A percentile compares a stretch with the other conserved stretches of the same genome.
Evolutionary conservation across 2,888 invertebrate genomes (phyloP).

Genomic region (Agapostemon virescens): DNA sequence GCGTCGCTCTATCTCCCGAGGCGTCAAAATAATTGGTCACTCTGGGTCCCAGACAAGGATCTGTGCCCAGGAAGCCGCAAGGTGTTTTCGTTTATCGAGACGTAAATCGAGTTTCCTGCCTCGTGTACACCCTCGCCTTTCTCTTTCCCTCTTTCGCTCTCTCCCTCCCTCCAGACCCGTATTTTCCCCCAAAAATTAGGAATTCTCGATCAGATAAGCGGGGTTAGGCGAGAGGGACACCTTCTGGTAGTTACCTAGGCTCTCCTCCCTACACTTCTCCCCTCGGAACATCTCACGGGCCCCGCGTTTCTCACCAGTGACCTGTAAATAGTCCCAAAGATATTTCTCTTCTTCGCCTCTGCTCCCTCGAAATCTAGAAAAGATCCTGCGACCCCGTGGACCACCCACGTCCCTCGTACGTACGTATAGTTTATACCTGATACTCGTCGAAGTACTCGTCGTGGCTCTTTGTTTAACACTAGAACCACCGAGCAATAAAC

Average conservation of each 20-base stretch:
- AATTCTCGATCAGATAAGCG: conserved; percentile 75
- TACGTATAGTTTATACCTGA: conserved; percentile 56
- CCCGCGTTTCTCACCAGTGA: conserved; percentile 63
- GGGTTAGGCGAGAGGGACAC: conserved; percentile 50
- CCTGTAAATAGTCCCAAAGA: conserved; percentile 70
- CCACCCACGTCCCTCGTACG: conserved; percentile 73
- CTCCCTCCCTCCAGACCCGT: not conserved
- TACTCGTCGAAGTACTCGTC: conserved; percentile 34
- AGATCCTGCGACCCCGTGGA: conserved; percentile 61
- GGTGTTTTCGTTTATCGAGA: conserved; percentile 59
- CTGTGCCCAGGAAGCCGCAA: conserved; percentile 53
- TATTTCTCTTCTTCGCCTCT: conserved; percentile 30
- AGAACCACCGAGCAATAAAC: too few species aligned
- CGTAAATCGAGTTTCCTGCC: conserved; percentile 68
- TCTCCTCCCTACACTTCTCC: conserved; percentile 27
- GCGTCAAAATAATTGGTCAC: conserved; percentile 65
- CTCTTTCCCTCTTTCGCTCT: not conserved
- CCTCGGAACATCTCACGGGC: conserved; percentile 12
- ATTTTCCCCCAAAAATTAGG: conserved; percentile 68
- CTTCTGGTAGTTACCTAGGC: conserved; percentile 48
- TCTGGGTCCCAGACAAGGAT: conserved; percentile 56
- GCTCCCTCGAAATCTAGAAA: conserved; percentile 49
- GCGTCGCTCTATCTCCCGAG: conserved; percentile 52
- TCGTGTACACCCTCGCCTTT: not conserved
- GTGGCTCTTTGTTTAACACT: conserved; percentile 29